phyloP scores from a whole-genome alignment of 2,888 invertebrate species.

The Maniola hyperantus region DNA sequence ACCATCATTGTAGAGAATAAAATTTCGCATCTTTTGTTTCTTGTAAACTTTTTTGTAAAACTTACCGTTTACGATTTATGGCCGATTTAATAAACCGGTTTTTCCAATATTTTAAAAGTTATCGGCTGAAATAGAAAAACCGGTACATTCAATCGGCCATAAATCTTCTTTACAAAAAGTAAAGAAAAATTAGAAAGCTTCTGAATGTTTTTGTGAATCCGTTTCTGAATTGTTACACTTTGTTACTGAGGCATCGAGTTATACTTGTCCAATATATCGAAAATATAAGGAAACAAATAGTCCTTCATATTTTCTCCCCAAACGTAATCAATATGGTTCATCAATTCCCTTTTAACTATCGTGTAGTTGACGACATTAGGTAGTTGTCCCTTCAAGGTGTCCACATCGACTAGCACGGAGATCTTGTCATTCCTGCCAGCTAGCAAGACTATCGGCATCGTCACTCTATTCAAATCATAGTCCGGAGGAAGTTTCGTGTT shows the following conservation, averaged over 20 bases:
- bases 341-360: constrained; percentile 34
- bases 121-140: no score
- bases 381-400: constrained; percentile 41
- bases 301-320: constrained; percentile 47
- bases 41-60: no score
- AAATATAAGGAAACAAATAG: constrained; percentile 47
- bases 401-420: constrained; percentile 49
- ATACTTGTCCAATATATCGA: constrained; percentile 23
- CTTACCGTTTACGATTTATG: no score
- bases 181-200: no score
- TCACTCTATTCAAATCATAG: constrained; percentile 53
- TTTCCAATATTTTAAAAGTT: no score
- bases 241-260: not conserved
- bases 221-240: no score
- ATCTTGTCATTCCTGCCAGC: constrained; percentile 51
- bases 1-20: no score
- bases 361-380: constrained; percentile 47
- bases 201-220: no score
- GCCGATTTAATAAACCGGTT: no score
- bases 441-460: constrained; percentile 47
- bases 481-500: constrained; percentile 46
- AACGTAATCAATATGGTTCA: constrained; percentile 53
- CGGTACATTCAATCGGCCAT: no score
- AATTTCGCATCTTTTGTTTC: no score
- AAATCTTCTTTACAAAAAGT: no score